Evolutionary conservation across 2,888 invertebrate genomes (phyloP).

Genomic region (Trichogramma evanescens): DNA sequence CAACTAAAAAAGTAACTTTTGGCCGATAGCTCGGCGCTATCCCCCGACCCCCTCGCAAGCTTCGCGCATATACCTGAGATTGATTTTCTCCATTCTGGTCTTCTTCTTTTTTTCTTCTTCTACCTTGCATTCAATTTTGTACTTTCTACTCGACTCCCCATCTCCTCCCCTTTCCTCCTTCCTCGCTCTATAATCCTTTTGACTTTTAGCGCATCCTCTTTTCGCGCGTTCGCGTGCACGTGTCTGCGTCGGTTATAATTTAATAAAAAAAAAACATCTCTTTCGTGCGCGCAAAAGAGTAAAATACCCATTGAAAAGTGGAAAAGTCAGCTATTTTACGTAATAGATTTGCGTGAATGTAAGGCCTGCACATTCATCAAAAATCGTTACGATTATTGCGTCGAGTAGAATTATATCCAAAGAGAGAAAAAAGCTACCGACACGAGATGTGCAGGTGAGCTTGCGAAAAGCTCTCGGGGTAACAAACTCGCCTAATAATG

Average conservation of each 20-base stretch:
- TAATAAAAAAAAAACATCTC: conserved; percentile 14
- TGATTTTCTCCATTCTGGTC: conserved; percentile 2
- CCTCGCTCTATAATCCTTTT: neutral
- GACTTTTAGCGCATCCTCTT: conserved; percentile 9
- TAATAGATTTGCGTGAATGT: too few species aligned
- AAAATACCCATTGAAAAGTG: too few species aligned
- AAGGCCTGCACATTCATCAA: too few species aligned
- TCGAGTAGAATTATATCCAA: too few species aligned
- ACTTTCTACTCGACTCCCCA: neutral
- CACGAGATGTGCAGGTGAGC: too few species aligned
- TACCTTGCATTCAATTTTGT: neutral
- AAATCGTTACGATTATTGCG: too few species aligned
- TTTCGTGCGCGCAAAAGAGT: too few species aligned
- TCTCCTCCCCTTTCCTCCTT: neutral
- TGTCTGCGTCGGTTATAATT: conserved; percentile 22
- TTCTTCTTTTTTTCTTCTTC: conserved; percentile 12
- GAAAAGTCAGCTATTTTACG: too few species aligned
- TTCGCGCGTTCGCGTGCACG: neutral
- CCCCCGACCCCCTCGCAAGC: neutral
- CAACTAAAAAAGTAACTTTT: conserved; percentile 19
- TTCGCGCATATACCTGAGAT: conserved; percentile 12
- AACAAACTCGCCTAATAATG: too few species aligned
- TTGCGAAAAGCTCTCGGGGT: too few species aligned
- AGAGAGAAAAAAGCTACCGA: too few species aligned
- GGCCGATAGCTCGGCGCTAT: neutral